Evolutionary conservation across 2,888 invertebrate species (phyloP).

Genomic region (Syrphus vitripennis): DNA sequence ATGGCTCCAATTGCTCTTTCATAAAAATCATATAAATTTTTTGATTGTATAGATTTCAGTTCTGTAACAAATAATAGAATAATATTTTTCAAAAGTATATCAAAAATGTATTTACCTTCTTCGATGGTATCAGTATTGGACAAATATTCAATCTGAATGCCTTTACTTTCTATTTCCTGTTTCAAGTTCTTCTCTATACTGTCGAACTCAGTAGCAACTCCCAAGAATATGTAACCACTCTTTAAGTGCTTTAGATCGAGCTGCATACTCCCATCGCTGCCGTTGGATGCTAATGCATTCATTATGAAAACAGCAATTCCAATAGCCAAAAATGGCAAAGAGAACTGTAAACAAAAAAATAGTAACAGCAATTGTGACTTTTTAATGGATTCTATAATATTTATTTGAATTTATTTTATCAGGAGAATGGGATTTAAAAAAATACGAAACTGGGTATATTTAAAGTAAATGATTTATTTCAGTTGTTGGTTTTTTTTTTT

Average conservation of each 20-base stretch:
- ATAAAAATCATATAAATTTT: conserved; percentile 77
- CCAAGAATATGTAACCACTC: conserved; percentile 75
- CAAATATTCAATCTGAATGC: conserved; percentile 72
- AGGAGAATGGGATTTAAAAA: too few species aligned
- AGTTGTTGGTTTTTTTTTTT: too few species aligned
- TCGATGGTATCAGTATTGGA: conserved; percentile 28
- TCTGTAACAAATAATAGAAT: conserved; percentile 71
- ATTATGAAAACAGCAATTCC: conserved; percentile 75
- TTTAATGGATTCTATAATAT: too few species aligned
- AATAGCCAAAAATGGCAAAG: conserved; percentile 74
- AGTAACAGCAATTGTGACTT: too few species aligned
- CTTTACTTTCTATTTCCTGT: conserved; percentile 73
- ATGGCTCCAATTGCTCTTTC: conserved; percentile 78
- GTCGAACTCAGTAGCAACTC: conserved; percentile 64
- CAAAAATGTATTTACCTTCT: conserved; percentile 13
- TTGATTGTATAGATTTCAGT: conserved; percentile 75
- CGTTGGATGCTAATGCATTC: conserved; percentile 74
- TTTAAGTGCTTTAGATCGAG: conserved; percentile 75
- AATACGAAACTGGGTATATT: too few species aligned
- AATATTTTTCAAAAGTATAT: background rate
- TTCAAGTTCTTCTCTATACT: conserved; percentile 72
- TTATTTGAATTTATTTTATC: too few species aligned
- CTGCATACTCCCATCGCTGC: conserved; percentile 73
- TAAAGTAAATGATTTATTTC: too few species aligned
- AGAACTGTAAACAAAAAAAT: conserved; percentile 73